Percentiles rank a stretch among this genome's conserved stretches.
Conservation (phyloP, 2,888 invertebrate species). For the Steinernema scapterisci region DNA sequence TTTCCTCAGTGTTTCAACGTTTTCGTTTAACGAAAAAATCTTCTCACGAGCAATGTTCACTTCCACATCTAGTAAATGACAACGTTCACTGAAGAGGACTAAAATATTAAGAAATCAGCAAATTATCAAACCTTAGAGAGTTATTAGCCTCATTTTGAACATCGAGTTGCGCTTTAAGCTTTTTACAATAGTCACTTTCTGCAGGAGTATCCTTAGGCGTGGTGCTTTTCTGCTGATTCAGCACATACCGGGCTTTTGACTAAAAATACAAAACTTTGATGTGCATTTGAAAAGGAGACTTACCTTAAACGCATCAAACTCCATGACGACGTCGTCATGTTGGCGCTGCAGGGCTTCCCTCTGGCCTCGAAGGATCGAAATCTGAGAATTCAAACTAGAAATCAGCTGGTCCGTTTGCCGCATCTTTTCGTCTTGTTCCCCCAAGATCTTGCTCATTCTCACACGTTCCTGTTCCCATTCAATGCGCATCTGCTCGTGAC, state of each 20-base stretch:
- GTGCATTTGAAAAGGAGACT: neutral
- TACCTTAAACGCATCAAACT: constrained; percentile 45
- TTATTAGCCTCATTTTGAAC: neutral
- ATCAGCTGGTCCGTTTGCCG: neutral
- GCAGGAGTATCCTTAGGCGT: neutral
- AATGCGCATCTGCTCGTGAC: constrained; percentile 20
- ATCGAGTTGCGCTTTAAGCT: neutral
- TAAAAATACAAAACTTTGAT: too few species aligned
- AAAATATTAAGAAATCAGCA: neutral
- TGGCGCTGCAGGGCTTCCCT: constrained; percentile 38
- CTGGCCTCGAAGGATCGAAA: constrained; percentile 35
- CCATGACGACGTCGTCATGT: constrained; percentile 42
- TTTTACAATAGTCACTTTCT: neutral
- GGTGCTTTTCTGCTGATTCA: constrained; percentile 1
- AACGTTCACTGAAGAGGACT: constrained; percentile 1
- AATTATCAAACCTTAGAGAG: neutral
- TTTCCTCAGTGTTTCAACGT: neutral
- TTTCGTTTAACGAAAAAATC: neutral
- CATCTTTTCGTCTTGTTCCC: constrained; percentile 6
- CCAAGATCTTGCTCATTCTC: neutral
- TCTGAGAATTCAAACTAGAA: neutral
- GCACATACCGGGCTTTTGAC: constrained; percentile 7
- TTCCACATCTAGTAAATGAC: neutral
- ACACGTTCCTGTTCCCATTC: constrained; percentile 25
- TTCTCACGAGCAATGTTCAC: neutral